These are phyloP conservation scores for Oithona nana DNA, from an alignment of 2,888 invertebrate genomes.

Conservation along the genomic window DNA sequence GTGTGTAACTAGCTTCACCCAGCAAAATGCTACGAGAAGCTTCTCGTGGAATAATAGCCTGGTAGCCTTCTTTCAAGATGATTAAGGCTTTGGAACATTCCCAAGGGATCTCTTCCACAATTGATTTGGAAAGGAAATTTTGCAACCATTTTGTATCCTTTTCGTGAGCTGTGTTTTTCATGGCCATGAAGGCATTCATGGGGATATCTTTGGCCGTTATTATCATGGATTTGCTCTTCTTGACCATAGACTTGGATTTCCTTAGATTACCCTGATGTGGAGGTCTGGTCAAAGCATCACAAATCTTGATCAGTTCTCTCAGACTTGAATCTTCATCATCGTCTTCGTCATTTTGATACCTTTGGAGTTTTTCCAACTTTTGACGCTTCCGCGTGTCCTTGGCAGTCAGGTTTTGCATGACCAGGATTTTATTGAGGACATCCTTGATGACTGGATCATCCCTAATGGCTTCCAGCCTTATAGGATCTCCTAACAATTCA, in stretches of 20 bases:
- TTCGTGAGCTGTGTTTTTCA: constrained; percentile 13
- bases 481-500: constrained; percentile 36
- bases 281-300: not conserved
- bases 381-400: constrained; percentile 24
- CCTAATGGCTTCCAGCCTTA: constrained; percentile 37
- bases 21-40: constrained; percentile 50
- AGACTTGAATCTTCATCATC: constrained; percentile 8
- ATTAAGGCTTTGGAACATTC: constrained; percentile 25
- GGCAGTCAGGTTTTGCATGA: constrained; percentile 48
- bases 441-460: constrained; percentile 41
- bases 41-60: constrained; percentile 55
- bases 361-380: constrained; percentile 7
- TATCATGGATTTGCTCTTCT: constrained; percentile 15
- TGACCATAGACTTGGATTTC: constrained; percentile 17
- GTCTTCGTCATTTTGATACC: not conserved
- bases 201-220: constrained; percentile 17
- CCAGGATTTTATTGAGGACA: constrained; percentile 45
- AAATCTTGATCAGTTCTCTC: constrained; percentile 6
- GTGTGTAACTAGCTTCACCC: constrained; percentile 52
- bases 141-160: constrained; percentile 13
- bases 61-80: constrained; percentile 50
- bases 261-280: not conserved
- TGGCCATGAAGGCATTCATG: constrained; percentile 17
- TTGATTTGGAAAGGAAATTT: constrained; percentile 15
- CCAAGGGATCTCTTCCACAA: constrained; percentile 17